Evolutionary conservation across 53 echinoderm and acorn worm species (phyloP), one percentile per base, ranked within the genome.

Genomic region (Crossaster papposus): DNA sequence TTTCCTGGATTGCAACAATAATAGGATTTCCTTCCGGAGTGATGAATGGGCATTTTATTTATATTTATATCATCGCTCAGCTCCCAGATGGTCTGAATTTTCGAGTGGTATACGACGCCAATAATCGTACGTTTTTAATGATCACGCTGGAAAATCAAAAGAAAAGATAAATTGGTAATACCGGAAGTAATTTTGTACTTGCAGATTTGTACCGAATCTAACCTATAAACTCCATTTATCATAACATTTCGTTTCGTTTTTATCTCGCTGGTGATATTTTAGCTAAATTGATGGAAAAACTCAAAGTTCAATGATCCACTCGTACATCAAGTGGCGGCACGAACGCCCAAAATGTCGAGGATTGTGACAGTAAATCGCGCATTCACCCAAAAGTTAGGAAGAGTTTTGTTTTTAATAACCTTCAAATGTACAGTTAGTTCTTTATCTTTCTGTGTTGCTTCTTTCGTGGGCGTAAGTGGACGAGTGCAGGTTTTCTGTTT

Each of bases 371-470:
- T 78, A 78, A 78, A 50, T 78, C 78, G 74, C 35, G 74, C 36
- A 28, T 36, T 73, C 74, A 73, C 33, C 34, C 78, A 51, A n/a
- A 78, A 51, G 13, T 74, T 35, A 74, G 75, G 36, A 74, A 74
- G 32, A 36, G 30, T 74, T 17, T 22, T 17, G 36, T 35, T 74
- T 74, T 74, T 68, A 20, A 28, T 26, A 9, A 68, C 11, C 24
- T 62, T 62, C 17, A 3, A 17, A 23, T n/a, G 4, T 26, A 0
- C 68, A 24, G 68, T 26, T 23, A 68, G 24, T 68, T 23, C 24
- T 68, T 26, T 4, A 68, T 26, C 3, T 64, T 14, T 18, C 68
- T 18, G 15, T 15, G 17, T 58, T 58, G 58, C 58, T 58, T 14
- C 15, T 62, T 62, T 62, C 17, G 23, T 23, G n/a, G n/a, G n/a